Base-by-base conservation (phyloP, 2,797 vertebrate species). In the Sparus aurata region DNA sequence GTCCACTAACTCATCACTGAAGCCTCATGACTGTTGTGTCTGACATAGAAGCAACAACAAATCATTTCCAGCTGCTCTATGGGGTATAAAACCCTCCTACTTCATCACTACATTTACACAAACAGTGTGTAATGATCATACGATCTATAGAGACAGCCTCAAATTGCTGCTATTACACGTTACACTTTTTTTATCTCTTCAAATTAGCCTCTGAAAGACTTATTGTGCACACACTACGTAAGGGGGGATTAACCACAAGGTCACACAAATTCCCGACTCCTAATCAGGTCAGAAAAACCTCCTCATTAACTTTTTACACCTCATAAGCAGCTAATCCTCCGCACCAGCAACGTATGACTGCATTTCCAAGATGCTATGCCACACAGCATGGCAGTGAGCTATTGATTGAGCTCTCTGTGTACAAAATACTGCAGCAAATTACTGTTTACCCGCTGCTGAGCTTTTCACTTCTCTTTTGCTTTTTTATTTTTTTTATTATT, bases 321-420 rank as follows among this genome's bases (percentile, higher is more conserved):
- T 94, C 91, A 93, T 94, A 92, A 95, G 93, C 93, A 94, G 91
- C 92, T 93, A 82, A 86, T 84, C 76, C 72, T 89, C 17, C n/a
- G 77, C 73, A 85, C 70, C 89, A 81, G 81, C 65, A 77, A 73
- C 8, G 47, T 83, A 52, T 81, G 78, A 90, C 79, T 85, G 78
- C 75, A 79, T 87, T 85, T 89, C 46, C 30, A 69, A 77, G 88
- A 90, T 85, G 85, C 82, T 54, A 83, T 85, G 77, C 80, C 68
- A 65, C 72, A 53, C 62, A 70, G 88, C 84, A 87, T 84, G 69
- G 87, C 84, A 89, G 81, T 83, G 83, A 72, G 79, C 87, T 90
- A 52, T 45, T 82, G 85, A 77, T 13, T 79, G 67, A 82, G 80
- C 77, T 85, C 50, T 69, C 59, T 79, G 61, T 83, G 30, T 80